Conservation (phyloP, 1,140 invertebrate genomes). For the Pemphigus obesinymphae region DNA sequence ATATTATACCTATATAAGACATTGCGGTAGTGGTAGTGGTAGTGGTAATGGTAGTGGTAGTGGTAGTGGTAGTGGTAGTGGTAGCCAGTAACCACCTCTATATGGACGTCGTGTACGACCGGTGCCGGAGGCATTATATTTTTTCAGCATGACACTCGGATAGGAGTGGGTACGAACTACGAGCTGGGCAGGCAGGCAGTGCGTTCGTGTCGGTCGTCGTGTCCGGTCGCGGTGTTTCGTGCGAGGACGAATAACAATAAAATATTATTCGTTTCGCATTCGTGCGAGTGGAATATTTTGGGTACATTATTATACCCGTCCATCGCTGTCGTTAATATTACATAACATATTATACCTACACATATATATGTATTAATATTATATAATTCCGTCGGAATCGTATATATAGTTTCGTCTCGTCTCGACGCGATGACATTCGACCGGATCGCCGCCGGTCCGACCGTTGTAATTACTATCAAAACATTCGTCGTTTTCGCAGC, state of each 20-base stretch:
- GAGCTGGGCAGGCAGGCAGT: too few species aligned
- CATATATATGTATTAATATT: too few species aligned
- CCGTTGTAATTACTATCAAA: neutral
- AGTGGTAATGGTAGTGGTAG: neutral
- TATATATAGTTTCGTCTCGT: neutral
- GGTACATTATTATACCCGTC: too few species aligned
- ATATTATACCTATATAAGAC: neutral
- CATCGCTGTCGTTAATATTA: too few species aligned
- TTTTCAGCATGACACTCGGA: too few species aligned
- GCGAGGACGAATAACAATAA: neutral
- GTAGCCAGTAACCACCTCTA: neutral
- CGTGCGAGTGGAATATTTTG: too few species aligned
- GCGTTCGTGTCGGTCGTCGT: neutral
- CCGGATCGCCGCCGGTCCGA: neutral
- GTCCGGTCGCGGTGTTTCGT: neutral
- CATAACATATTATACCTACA: too few species aligned
- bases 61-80: neutral
- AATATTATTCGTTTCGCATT: neutral
- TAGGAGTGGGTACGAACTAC: too few species aligned
- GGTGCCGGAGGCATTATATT: too few species aligned
- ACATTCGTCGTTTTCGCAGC: neutral
- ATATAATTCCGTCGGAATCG: too few species aligned
- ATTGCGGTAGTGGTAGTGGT: neutral
- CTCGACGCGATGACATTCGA: neutral
- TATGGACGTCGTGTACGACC: neutral